Evolutionary conservation across 2,113 vertebrate species (phyloP), one percentile per base, ranked within the genome.

Genomic region (Equus przewalskii): DNA sequence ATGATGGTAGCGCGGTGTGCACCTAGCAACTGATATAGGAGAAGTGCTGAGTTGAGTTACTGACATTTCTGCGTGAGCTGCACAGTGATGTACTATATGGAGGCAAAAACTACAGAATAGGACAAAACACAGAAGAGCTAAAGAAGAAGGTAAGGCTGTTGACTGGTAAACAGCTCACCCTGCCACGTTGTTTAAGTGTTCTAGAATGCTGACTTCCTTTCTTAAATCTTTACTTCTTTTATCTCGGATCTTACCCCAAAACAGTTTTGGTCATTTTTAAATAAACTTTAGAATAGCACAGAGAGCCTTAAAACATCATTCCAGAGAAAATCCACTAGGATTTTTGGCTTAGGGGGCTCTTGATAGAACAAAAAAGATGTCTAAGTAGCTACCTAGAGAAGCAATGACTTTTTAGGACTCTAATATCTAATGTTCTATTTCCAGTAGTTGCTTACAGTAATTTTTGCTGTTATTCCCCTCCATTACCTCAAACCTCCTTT

Each of bases 11-110:
- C 44, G 65, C 76, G 60, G 89, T 95, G 90, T 94, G 78, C 92
- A 96, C 79, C 88, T 60, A 92, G 95, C 82, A 95, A 91, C 97
- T 95, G 98, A 95, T 97, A 96, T 0, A 8, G 58, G 80, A 36
- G 97, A 97, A 97, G 96, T 1, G 30, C 78, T 41, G 90, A 96
- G 67, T 97, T 95, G 94, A 98, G 98, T 97, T 96, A 92, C 96
- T 93, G 97, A 97, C 92, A 95, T 97, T 98, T 98, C 96, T 97
- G 80, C 94, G 65, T 65, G 80, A 96, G 95, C 70, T 94, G 67
- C 96, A 95, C 70, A 92, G 95, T 93, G 95, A 96, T 98, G n/a
- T 95, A 93, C 98, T 83, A 58, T 21, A 44, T 46, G 69, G 33
- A 97, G 95, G 95, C n/a, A 93, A 95, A 33, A 95, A 33, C 49